These are phyloP conservation scores for Diachasmimorpha longicaudata DNA, from an alignment of 1,140 invertebrate species.

Conservation along the genomic window DNA sequence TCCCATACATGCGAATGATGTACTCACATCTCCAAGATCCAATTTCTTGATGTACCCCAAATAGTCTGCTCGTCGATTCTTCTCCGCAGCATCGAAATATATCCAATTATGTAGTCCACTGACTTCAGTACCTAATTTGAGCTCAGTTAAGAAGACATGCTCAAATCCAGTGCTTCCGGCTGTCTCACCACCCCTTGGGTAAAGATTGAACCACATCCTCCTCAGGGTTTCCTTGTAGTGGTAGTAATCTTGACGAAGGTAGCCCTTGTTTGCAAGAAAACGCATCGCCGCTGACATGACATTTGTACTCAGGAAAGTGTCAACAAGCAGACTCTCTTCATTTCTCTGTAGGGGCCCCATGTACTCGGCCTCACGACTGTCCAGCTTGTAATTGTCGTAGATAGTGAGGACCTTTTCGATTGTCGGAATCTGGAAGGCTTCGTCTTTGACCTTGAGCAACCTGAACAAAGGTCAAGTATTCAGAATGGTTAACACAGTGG, in stretches of 20 bases:
- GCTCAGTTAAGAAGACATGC: constrained; percentile 85
- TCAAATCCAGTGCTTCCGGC: constrained; percentile 86
- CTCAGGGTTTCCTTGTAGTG: constrained; percentile 76
- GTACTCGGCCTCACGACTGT: constrained; percentile 76
- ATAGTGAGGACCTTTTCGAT: constrained; percentile 71
- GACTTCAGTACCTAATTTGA: constrained; percentile 73
- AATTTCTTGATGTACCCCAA: constrained; percentile 79
- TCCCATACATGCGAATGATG: no score
- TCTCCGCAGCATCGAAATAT: constrained; percentile 80
- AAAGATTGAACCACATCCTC: constrained; percentile 82
- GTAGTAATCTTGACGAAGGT: constrained; percentile 54
- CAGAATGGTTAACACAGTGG: no score
- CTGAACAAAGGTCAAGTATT: constrained; percentile 53
- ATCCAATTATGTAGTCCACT: constrained; percentile 89
- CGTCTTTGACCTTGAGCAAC: constrained; percentile 66
- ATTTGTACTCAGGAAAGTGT: constrained; percentile 68
- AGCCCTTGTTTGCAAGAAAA: constrained; percentile 66
- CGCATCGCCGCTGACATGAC: constrained; percentile 69
- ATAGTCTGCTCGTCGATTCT: constrained; percentile 72
- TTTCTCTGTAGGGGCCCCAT: constrained; percentile 70
- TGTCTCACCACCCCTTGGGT: constrained; percentile 76
- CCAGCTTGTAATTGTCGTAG: constrained; percentile 79
- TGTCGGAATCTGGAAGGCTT: constrained; percentile 69
- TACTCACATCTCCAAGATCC: constrained; percentile 75
- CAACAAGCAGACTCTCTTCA: constrained; percentile 69